Evolutionary conservation across 2,888 invertebrate genomes (phyloP), one percentile per base, ranked within the genome.

Genomic region (Nephrotoma flavescens): DNA sequence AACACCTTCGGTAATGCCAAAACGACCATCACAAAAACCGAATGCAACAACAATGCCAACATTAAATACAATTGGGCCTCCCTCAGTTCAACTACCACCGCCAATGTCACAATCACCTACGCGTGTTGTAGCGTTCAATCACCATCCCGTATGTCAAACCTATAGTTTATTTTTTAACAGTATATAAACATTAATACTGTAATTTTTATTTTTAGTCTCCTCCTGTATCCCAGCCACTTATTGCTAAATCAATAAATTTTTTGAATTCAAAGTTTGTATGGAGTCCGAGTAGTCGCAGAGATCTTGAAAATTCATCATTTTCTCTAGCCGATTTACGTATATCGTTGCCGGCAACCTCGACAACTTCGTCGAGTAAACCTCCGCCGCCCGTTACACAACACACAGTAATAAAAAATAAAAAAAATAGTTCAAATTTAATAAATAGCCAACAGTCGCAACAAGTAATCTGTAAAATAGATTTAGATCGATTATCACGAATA

Each of bases 151-250:
- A 85, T 6, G 19, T 44, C 42, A 84, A 42, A 84, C 15, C 42
- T 71, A 4, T 19, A 31, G 15, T 85, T 85, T n/a, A 19, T 31
- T 85, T n/a, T 85, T 42, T 42, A n/a, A 85, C 42, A 6, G 7
- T 42, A 83, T n/a, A n/a, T n/a, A n/a, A n/a, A n/a, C n/a, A n/a
- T n/a, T n/a, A n/a, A n/a, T n/a, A 52, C 15, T 41, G 41, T n/a
- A 57, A 41, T 41, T n/a, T n/a, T n/a, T n/a, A n/a, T n/a, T n/a
- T n/a, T n/a, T n/a, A n/a, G n/a, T n/a, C n/a, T n/a, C n/a, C n/a
- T 52, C 86, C 87, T 31, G 91, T 91, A 84, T 90, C 93, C 86
- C 91, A 92, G 41, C 92, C 93, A 57, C 93, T 41, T 41, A 52
- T n/a, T 41, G 52, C 15, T 57, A 86, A 86, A 86, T 41, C 41